Conservation (phyloP, 2,113 vertebrate species). For the Trochalopteron elliotii region DNA sequence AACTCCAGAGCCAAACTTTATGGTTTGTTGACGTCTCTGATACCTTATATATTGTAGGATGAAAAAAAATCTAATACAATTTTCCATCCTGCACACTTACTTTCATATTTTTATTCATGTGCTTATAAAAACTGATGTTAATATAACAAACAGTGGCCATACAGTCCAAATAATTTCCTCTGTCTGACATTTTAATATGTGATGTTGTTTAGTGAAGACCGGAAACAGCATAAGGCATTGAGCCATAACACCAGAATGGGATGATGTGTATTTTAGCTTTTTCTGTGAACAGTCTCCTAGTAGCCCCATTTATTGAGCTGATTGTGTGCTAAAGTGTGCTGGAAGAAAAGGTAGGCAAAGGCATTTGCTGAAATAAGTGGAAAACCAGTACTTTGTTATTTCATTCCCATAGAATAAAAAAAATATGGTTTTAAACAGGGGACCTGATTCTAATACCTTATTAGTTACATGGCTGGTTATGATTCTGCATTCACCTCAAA, state of each 20-base stretch:
- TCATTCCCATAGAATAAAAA: neutral
- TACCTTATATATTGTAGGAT: neutral
- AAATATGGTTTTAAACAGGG: accelerated
- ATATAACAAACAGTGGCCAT: neutral
- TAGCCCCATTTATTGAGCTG: neutral
- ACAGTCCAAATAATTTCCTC: neutral
- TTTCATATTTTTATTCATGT: neutral
- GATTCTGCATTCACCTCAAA: neutral
- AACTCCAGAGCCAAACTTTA: neutral
- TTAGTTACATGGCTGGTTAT: neutral
- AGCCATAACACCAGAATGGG: neutral
- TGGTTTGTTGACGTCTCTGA: neutral
- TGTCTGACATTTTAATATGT: neutral
- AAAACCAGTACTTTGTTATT: neutral
- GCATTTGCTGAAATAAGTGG: neutral
- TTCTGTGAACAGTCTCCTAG: neutral
- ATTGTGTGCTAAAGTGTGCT: neutral
- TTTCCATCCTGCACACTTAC: neutral
- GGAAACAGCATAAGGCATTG: neutral
- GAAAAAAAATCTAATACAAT: neutral
- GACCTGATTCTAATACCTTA: neutral
- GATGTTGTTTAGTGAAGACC: neutral
- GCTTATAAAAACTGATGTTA: neutral
- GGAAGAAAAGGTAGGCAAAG: neutral
- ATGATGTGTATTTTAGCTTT: neutral